Evolutionary conservation across 2,888 invertebrate genomes (phyloP), one percentile per base, ranked within the genome.

Genomic region (Perdita meconis): DNA sequence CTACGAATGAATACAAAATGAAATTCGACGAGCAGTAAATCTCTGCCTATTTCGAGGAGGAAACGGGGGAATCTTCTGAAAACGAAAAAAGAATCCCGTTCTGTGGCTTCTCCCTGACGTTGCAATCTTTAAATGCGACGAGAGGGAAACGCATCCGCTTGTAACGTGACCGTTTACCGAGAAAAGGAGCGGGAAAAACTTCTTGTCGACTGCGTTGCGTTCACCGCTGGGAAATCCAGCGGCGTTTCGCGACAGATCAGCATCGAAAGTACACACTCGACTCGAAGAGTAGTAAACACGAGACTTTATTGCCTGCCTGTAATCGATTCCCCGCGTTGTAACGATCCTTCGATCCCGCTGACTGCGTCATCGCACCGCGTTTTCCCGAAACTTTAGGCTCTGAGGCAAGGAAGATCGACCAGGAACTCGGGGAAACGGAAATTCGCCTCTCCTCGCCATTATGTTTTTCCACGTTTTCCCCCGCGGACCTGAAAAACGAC

Each of bases 271-370:
- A 36, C 51, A 50, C 24, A 38, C 56, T 50, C 50, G 12, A 24
- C 44, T 13, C 30, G 65, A 36, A 59, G 42, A 51, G 67, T 61
- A 56, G 67, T 13, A 56, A 73, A 61, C 69, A 53, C 57, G 47
- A 44, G 16, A 26, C 64, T 60, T 65, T 56, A 75, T 50, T 60
- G 55, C 44, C 34, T 51, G 19, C n/a, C 53, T 57, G 3, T 55
- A 59, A 75, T 75, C 55, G 75, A 74, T 74, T 63, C 26, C 30
- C 26, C 10, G 3, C 22, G 30, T 13, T 34, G 34, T 40, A 40
- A 50, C 13, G 40, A 51, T 61, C 38, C 38, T 36, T 47, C 67
- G 10, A 60, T 38, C 36, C 30, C 22, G n/a, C 1, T 24, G 1
- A 19, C 19, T 1, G 10, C 22, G 19, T 47, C 19, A 47, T 47